Evolutionary conservation across 2,888 invertebrate species (phyloP).

Genomic region (Biston stratarius): DNA sequence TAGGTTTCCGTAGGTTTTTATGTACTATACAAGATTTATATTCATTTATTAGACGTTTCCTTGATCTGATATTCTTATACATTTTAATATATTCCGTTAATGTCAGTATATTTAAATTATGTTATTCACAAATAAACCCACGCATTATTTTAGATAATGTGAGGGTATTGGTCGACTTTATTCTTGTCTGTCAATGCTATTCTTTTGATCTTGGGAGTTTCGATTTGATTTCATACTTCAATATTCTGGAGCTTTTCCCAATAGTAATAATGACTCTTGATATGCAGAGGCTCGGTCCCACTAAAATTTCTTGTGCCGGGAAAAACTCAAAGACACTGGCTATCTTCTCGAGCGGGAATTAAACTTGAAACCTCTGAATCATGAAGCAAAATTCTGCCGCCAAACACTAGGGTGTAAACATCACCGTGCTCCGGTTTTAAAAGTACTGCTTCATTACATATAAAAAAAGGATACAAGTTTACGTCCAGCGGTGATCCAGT

Average conservation of each 20-base stretch:
- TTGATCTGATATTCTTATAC: background rate
- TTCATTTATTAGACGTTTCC: background rate
- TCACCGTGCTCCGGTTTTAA: too few species aligned
- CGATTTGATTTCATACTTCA: background rate
- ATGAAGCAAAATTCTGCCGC: too few species aligned
- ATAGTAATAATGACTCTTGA: background rate
- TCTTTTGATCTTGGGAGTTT: background rate
- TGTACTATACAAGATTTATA: background rate
- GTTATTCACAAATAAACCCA: background rate
- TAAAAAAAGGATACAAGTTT: too few species aligned
- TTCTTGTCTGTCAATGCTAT: slow-evolving; percentile 13
- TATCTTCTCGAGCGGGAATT: too few species aligned
- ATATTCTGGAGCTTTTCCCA: background rate
- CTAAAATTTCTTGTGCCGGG: too few species aligned
- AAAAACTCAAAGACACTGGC: too few species aligned
- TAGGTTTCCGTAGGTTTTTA: too few species aligned
- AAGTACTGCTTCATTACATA: too few species aligned
- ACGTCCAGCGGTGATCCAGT: too few species aligned
- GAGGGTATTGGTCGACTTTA: background rate
- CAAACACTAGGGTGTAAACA: too few species aligned
- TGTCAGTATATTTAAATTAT: background rate
- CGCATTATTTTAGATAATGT: background rate
- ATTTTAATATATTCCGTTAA: background rate
- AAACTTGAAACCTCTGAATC: too few species aligned
- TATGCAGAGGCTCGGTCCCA: too few species aligned